Evolutionary conservation across 1,140 invertebrate species (phyloP), one percentile per base, ranked within the genome.

Genomic region (Drosophila insularis): DNA sequence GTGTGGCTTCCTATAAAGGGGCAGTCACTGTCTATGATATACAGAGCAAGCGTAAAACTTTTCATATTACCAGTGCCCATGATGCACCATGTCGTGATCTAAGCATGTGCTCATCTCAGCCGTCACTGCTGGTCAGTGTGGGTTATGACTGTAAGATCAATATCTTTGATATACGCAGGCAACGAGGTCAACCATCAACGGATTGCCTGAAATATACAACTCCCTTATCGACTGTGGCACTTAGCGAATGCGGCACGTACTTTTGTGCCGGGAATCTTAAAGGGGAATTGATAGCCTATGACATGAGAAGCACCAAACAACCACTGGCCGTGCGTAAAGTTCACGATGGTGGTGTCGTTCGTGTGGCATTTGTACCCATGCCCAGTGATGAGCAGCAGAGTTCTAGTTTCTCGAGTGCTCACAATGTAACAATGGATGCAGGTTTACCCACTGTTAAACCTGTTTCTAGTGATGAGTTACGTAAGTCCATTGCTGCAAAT

Each of bases 81-180:
- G 70, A 65, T 46, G 89, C 91, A 2, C 91, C 91, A 2, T 91
- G 90, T 39, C 74, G 89, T 7, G 91, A 92, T 65, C 63, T 92
- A 1, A 81, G 69, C 37, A 91, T 91, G 86, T 90, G 80, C 21
- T 43, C 62, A 1, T 54, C 66, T 0, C 78, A 76, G 27, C 90
- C 89, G 4, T 74, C 86, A 21, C 54, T 89, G 43, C 69, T 92
- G 63, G 74, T 92, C 63, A 91, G 80, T 54, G 90, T 86, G 56
- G 91, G 91, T 0, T 92, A 90, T 59, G 91, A 92, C 64, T 91
- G 82, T 62, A 79, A 78, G 32, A 84, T 92, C 3, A 92, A 92
- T 71, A 80, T 92, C 27, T 92, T 91, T 35, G 91, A 92, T 65
- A 81, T 81, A 27, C 63, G 91, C 1, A 71, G 78, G 2, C 78